Base-by-base conservation (phyloP, 2,888 invertebrate genomes). In the Ctena decussata region DNA sequence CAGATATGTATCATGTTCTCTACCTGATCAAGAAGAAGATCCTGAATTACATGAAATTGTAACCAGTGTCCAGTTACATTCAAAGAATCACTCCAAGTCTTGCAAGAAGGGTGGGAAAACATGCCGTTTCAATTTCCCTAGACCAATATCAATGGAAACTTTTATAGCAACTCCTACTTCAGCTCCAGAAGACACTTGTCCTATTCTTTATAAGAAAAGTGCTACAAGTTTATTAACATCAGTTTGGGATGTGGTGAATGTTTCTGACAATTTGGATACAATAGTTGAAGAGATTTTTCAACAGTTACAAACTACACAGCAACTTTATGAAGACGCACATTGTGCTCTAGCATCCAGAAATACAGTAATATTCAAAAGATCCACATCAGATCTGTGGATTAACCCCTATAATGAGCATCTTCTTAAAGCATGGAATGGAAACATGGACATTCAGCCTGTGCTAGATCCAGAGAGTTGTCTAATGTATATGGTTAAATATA, bases 391-490 rank as follows among this genome's bases (percentile, higher is more conserved):
- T 32, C 18, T 69, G n/a, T 87, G 84, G 85, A 77, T 87, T 6
- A 89, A 89, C 46, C 74, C 86, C 21, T 89, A 89, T 57, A 88
- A 89, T 49, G 46, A 46, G n/a, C n/a, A n/a, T n/a, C n/a, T n/a
- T n/a, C n/a, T n/a, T n/a, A n/a, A n/a, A n/a, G n/a, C n/a, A n/a
- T n/a, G n/a, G n/a, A n/a, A n/a, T n/a, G n/a, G n/a, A n/a, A n/a
- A n/a, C n/a, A n/a, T n/a, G n/a, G n/a, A n/a, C n/a, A n/a, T n/a
- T n/a, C n/a, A n/a, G n/a, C n/a, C n/a, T n/a, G n/a, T n/a, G n/a
- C n/a, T n/a, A n/a, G n/a, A n/a, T n/a, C n/a, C n/a, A n/a, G n/a
- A n/a, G n/a, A n/a, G n/a, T n/a, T n/a, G n/a, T n/a, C n/a, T n/a
- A n/a, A n/a, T n/a, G n/a, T n/a, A n/a, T n/a, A n/a, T n/a, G n/a